Evolutionary conservation across 2,888 invertebrate genomes (phyloP), one percentile per base, ranked within the genome.

Genomic region (Acanthacorydalis orientalis): DNA sequence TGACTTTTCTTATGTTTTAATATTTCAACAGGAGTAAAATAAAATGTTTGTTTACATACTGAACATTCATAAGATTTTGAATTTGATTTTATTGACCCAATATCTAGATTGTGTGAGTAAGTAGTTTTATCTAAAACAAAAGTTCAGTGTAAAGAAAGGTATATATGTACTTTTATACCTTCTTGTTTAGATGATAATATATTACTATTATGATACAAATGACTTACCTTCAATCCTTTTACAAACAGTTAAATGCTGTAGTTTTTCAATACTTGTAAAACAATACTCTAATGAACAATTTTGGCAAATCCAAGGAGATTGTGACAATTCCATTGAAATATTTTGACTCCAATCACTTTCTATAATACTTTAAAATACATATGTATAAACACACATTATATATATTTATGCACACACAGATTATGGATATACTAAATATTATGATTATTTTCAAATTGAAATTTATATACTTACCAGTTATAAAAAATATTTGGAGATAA

Each of bases 401-500:
- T n/a, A n/a, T n/a, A n/a, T n/a, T n/a, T n/a, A n/a, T n/a, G n/a
- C n/a, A n/a, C n/a, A n/a, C n/a, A n/a, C n/a, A n/a, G n/a, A n/a
- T n/a, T n/a, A n/a, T n/a, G n/a, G n/a, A n/a, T n/a, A n/a, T n/a
- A n/a, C n/a, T n/a, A n/a, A n/a, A n/a, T n/a, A n/a, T n/a, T n/a
- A n/a, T n/a, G n/a, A n/a, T n/a, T n/a, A n/a, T n/a, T n/a, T n/a
- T n/a, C n/a, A n/a, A n/a, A n/a, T n/a, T n/a, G n/a, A n/a, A n/a
- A n/a, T n/a, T n/a, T n/a, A 62, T 60, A 46, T 64, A 68, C 71
- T 72, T 66, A 79, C 75, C 78, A 78, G 54, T 81, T 81, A 62
- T 83, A 92, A 45, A 86, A 83, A 31, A 93, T 72, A 64, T 83
- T 85, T 54, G 85, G 81, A 1, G 84, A 83, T 7, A 95, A 73